Evolutionary conservation across 1,140 invertebrate genomes (phyloP).

Genomic region (Eriosoma lanigerum): DNA sequence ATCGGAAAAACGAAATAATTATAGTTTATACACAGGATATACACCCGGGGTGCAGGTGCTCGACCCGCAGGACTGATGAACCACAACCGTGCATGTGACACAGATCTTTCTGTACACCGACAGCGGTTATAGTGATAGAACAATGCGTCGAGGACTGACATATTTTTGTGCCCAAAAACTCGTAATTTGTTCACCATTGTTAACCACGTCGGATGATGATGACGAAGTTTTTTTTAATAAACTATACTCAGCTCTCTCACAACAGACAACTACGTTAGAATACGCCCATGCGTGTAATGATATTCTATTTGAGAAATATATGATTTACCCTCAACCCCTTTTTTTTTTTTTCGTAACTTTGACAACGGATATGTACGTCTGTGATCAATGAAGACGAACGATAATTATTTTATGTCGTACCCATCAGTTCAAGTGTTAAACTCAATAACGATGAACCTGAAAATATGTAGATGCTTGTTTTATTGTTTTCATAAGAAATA

Average conservation of each 20-base stretch:
- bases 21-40: slow-evolving; percentile 14
- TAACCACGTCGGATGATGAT: slow-evolving; percentile 29
- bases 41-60: slow-evolving; percentile 23
- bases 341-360: neutral
- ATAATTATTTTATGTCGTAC: neutral
- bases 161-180: slow-evolving; percentile 42
- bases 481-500: neutral
- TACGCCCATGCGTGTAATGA: slow-evolving; percentile 36
- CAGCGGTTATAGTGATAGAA: slow-evolving; percentile 23
- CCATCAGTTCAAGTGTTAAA: neutral
- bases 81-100: slow-evolving; percentile 41
- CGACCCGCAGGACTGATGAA: slow-evolving; percentile 28
- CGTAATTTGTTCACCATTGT: slow-evolving; percentile 49
- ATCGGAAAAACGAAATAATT: slow-evolving; percentile 44
- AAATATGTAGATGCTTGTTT: neutral
- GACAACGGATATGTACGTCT: neutral
- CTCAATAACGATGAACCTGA: neutral
- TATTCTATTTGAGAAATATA: neutral
- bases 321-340: slow-evolving; percentile 2
- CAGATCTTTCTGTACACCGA: slow-evolving; percentile 30
- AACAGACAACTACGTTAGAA: neutral
- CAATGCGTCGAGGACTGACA: slow-evolving; percentile 20
- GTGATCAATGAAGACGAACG: slow-evolving; percentile 18
- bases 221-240: slow-evolving; percentile 29
- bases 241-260: slow-evolving; percentile 10